Percentiles rank a stretch among this genome's conserved stretches.
These are phyloP conservation scores for Lindbergichthys nudifrons DNA, from an alignment of 2,797 vertebrate genomes.

Conservation along the genomic window DNA sequence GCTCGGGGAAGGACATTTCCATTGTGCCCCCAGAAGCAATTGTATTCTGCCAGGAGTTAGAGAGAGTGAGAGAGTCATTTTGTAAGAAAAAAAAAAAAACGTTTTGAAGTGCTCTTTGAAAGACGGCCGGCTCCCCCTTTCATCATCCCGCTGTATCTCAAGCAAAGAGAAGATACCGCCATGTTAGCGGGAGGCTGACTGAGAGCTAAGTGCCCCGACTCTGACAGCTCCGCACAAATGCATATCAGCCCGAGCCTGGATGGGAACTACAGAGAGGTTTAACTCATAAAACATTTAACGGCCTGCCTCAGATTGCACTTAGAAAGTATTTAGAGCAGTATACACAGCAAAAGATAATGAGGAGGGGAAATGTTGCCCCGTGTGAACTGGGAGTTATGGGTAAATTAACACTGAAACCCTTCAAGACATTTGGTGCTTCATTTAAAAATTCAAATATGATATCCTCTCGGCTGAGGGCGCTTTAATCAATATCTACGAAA, in stretches of 20 bases:
- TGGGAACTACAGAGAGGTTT: conserved; percentile 70
- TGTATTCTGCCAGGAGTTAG: conserved; percentile 58
- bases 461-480: conserved; percentile 18
- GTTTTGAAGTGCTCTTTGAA: conserved; percentile 71
- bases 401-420: conserved; percentile 46
- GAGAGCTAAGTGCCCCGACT: conserved; percentile 67
- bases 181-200: conserved; percentile 64
- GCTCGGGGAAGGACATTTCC: conserved; percentile 52
- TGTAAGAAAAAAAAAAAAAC: conserved; percentile 46
- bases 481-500: conserved; percentile 47
- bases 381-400: conserved; percentile 35
- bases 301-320: conserved; percentile 63
- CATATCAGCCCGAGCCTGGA: conserved; percentile 60
- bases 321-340: conserved; percentile 62
- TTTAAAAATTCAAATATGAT: conserved; percentile 18
- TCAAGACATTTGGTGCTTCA: conserved; percentile 36
- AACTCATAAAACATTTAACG: conserved; percentile 80
- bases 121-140: conserved; percentile 57
- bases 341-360: conserved; percentile 62
- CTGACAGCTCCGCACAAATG: conserved; percentile 74
- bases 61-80: conserved; percentile 52
- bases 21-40: conserved; percentile 62
- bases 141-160: conserved; percentile 67
- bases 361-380: conserved; percentile 37
- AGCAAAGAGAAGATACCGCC: conserved; percentile 55